These are phyloP conservation scores for Spicauda simplicius DNA, from an alignment of 2,888 invertebrate genomes.

Conservation along the genomic window DNA sequence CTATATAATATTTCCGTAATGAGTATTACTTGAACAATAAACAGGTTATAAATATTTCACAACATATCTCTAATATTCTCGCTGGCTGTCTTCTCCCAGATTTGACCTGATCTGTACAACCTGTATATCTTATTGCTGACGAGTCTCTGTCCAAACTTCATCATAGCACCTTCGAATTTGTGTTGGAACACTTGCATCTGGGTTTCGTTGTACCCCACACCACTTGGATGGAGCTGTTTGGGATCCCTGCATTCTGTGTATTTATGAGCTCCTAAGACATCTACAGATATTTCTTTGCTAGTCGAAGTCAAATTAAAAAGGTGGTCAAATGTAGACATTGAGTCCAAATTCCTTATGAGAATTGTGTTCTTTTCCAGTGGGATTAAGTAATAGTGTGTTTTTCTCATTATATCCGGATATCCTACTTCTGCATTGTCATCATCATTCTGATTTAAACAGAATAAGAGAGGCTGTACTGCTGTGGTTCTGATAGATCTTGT, in stretches of 20 bases:
- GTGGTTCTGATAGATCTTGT: slow-evolving; percentile 65
- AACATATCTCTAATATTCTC: slow-evolving; percentile 72
- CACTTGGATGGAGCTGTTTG: slow-evolving; percentile 61
- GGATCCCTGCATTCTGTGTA: slow-evolving; percentile 78
- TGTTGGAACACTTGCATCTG: slow-evolving; percentile 78
- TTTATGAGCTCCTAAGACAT: slow-evolving; percentile 72
- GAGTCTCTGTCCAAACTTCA: slow-evolving; percentile 76
- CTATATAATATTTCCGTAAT: not conserved
- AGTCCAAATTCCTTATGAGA: slow-evolving; percentile 71
- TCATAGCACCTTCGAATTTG: slow-evolving; percentile 81
- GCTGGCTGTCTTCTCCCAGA: slow-evolving; percentile 72
- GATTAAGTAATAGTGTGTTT: slow-evolving; percentile 72
- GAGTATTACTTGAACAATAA: not conserved
- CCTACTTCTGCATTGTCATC: slow-evolving; percentile 74
- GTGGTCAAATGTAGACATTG: slow-evolving; percentile 74
- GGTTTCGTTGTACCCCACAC: slow-evolving; percentile 71
- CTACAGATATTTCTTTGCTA: slow-evolving; percentile 61
- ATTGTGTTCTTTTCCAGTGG: slow-evolving; percentile 60
- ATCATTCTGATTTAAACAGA: slow-evolving; percentile 76
- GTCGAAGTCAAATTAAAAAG: slow-evolving; percentile 62
- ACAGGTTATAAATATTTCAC: slow-evolving; percentile 38
- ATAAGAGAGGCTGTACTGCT: slow-evolving; percentile 64
- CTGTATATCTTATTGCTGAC: slow-evolving; percentile 77
- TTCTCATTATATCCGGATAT: slow-evolving; percentile 75
- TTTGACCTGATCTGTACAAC: slow-evolving; percentile 74